These are phyloP conservation scores for Glaucidium brasilianum DNA, from an alignment of 2,113 vertebrate genomes.

Conservation along the genomic window DNA sequence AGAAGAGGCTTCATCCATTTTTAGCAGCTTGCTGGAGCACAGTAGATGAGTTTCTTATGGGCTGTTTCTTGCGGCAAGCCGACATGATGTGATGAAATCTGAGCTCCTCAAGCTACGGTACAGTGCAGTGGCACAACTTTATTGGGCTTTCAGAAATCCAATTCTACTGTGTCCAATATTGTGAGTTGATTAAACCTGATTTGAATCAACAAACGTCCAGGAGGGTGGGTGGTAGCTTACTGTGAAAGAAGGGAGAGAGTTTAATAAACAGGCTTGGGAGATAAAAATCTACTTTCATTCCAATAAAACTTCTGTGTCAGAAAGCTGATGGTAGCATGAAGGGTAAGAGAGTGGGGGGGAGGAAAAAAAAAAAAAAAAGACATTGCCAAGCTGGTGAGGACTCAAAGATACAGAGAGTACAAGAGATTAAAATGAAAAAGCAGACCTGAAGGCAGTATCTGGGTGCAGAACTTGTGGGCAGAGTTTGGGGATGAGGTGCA, in stretches of 20 bases:
- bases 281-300: slow-evolving; percentile 61
- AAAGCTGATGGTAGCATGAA: background rate
- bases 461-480: background rate
- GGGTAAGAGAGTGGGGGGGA: background rate
- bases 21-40: slow-evolving; percentile 19
- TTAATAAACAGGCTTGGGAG: slow-evolving; percentile 61
- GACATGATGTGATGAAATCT: background rate
- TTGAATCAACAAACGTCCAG: slow-evolving; percentile 32
- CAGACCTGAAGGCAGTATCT: background rate
- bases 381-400: background rate
- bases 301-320: background rate
- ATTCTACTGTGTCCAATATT: slow-evolving; percentile 51
- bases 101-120: background rate
- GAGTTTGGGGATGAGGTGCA: background rate
- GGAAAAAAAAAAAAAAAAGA: background rate
- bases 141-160: slow-evolving; percentile 58
- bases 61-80: background rate
- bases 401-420: background rate
- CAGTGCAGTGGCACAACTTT: background rate
- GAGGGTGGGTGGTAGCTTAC: background rate
- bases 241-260: background rate
- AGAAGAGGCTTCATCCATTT: slow-evolving; percentile 15
- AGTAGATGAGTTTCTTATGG: background rate
- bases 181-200: slow-evolving; percentile 62
- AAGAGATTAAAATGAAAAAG: background rate